Evolutionary conservation across 1,140 invertebrate species (phyloP), one percentile per base, ranked within the genome.

Genomic region (Brachionus asplanchnoidis): DNA sequence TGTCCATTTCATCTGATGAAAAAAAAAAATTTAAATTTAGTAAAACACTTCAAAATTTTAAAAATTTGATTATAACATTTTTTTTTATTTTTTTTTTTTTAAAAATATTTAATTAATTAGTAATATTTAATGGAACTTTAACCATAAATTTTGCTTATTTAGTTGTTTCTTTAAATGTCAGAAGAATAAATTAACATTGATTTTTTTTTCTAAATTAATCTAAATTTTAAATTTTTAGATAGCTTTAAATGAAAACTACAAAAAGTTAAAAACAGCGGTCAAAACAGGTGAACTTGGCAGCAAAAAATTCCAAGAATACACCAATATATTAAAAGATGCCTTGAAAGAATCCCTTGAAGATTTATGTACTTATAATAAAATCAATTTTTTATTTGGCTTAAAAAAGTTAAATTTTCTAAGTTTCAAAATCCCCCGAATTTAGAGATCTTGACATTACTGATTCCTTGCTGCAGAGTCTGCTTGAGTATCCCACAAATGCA

Each of bases 201-300:
- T n/a, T n/a, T n/a, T n/a, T n/a, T n/a, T 42, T 42, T 42, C 40
- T 4, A 9, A 42, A 42, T 12, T 11, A 26, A 78, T 14, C 4
- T 26, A 78, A 44, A 46, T 14, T 28, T 60, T 23, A 20, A 20
- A 26, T 44, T 65, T 82, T 65, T 26, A 82, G 79, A 20, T 82
- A 56, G 79, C 79, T 11, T 68, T 82, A 17, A 65, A 82, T 26
- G 79, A 82, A 65, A 82, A 82, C 26, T 82, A 65, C 11, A 82
- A 60, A 60, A 82, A 42, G n/a, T 14, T 82, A 11, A 82, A 82
- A 17, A 65, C 36, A 32, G 53, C 53, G 3, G 32, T 40, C 6
- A 60, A 82, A 65, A 11, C 14, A 8, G 79, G 79, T 36, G 50
- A 82, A 14, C 23, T 82, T 36, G 53, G 60, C n/a, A 68, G 7